Percentiles rank a stretch among this genome's conserved stretches.
These are phyloP conservation scores for Etheostoma spectabile DNA, from an alignment of 2,113 vertebrate genomes.

Conservation along the genomic window DNA sequence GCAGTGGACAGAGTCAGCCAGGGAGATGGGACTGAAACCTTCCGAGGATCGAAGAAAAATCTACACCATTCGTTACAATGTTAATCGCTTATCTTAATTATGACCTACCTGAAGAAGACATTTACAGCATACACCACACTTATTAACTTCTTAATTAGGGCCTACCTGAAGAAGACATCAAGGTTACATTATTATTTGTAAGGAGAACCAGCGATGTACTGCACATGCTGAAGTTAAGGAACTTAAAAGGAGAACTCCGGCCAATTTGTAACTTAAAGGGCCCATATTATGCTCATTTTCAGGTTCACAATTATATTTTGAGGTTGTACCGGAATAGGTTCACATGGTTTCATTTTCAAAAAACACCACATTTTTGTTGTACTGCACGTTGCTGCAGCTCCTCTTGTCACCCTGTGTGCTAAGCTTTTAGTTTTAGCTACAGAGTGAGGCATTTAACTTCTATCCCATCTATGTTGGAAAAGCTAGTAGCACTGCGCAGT, in stretches of 20 bases:
- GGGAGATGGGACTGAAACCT: slow-evolving; percentile 31
- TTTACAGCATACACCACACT: neutral
- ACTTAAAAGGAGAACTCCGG: neutral
- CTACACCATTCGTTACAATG: neutral
- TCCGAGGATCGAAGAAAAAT: neutral
- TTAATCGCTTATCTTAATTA: slow-evolving; percentile 18
- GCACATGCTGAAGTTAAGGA: neutral
- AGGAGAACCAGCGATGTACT: neutral
- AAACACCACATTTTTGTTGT: too few relatives aligned
- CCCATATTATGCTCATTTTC: too few relatives aligned
- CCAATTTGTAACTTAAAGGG: neutral
- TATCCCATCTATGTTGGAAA: too few relatives aligned
- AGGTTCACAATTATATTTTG: too few relatives aligned
- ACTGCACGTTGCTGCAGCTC: too few relatives aligned
- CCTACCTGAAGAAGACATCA: neutral
- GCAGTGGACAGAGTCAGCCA: slow-evolving; percentile 16
- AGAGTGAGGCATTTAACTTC: too few relatives aligned
- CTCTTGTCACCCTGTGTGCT: too few relatives aligned
- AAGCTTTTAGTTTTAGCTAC: too few relatives aligned
- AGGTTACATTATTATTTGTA: neutral
- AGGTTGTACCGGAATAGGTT: too few relatives aligned
- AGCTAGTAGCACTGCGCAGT: too few relatives aligned
- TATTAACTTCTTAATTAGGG: slow-evolving; percentile 17
- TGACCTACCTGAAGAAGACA: neutral
- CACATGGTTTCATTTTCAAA: too few relatives aligned